Conservation (phyloP, 2,113 vertebrate species). For the Cottus gobio region DNA sequence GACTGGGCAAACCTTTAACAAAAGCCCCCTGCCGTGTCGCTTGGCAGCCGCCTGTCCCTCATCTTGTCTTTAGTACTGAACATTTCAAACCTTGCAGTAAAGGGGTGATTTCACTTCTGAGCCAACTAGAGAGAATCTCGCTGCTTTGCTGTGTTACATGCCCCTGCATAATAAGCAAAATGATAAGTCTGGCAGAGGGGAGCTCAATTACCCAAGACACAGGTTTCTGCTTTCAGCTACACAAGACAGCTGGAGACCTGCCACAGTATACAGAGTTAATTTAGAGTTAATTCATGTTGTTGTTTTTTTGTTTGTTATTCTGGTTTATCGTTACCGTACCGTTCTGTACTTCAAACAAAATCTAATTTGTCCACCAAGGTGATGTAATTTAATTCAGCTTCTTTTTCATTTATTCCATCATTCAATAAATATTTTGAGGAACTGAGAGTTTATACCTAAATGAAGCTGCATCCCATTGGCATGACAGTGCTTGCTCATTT, state of each 20-base stretch:
- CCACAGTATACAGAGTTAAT: constrained; percentile 44
- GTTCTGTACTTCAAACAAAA: neutral
- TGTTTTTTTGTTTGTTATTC: constrained; percentile 20
- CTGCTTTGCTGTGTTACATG: constrained; percentile 52
- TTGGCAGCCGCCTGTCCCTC: constrained; percentile 27
- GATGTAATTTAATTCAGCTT: constrained; percentile 38
- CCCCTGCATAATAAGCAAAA: constrained; percentile 63
- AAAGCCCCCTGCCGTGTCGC: constrained; percentile 52
- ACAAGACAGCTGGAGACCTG: constrained; percentile 63
- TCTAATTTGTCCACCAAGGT: constrained; percentile 17
- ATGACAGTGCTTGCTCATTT: constrained; percentile 66
- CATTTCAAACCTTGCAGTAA: constrained; percentile 32
- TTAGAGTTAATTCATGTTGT: constrained; percentile 57
- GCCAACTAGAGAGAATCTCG: constrained; percentile 31
- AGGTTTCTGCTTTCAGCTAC: constrained; percentile 70
- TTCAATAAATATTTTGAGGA: constrained; percentile 46
- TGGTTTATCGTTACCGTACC: constrained; percentile 28
- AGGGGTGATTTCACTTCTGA: constrained; percentile 30
- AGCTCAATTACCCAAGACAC: constrained; percentile 74
- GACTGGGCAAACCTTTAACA: constrained; percentile 42
- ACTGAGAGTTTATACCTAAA: constrained; percentile 47
- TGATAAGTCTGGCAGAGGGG: constrained; percentile 58
- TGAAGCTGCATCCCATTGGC: constrained; percentile 54
- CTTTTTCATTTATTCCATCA: constrained; percentile 48
- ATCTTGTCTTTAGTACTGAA: constrained; percentile 40